A percentile compares a stretch with the other conserved stretches of the same genome.
Conservation (phyloP, 2,888 invertebrate species). For the Ceramica pisi region DNA sequence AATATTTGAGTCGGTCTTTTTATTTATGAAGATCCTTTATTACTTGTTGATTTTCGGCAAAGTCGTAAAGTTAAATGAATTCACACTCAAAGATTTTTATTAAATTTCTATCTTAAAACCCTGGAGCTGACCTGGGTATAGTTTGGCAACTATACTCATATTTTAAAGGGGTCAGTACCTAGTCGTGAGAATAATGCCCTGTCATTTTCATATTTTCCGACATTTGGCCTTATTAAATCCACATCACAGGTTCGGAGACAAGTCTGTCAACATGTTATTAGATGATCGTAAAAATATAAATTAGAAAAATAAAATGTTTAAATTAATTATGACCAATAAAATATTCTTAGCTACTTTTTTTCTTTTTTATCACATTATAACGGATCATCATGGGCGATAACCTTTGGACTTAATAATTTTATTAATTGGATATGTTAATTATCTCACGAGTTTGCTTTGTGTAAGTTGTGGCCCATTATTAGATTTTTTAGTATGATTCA, state of each 20-base stretch:
- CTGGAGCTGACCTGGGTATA: background rate
- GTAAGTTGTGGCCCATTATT: background rate
- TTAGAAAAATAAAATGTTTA: slow-evolving; percentile 24
- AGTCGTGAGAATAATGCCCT: background rate
- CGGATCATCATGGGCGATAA: background rate
- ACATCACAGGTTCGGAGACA: slow-evolving; percentile 9
- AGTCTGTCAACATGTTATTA: slow-evolving; percentile 31
- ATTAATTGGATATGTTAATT: slow-evolving; percentile 16
- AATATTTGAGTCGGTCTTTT: slow-evolving; percentile 1
- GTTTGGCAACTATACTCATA: no score
- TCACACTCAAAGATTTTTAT: no score
- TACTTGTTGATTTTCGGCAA: background rate
- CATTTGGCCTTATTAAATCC: slow-evolving; percentile 17
- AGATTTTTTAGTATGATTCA: background rate
- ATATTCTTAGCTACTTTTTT: background rate
- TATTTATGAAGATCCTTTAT: background rate
- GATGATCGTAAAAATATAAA: slow-evolving; percentile 34
- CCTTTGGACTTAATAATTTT: background rate
- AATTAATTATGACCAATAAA: slow-evolving; percentile 8
- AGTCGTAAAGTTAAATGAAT: no score
- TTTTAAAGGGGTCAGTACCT: no score
- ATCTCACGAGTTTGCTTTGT: background rate
- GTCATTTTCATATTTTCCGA: background rate
- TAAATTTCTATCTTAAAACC: no score
- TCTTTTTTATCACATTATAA: background rate